A percentile compares a stretch with the other conserved stretches of the same genome.
phyloP scores from a whole-genome alignment of 2,797 vertebrate genomes.

The Pseudochromis fuscus region DNA sequence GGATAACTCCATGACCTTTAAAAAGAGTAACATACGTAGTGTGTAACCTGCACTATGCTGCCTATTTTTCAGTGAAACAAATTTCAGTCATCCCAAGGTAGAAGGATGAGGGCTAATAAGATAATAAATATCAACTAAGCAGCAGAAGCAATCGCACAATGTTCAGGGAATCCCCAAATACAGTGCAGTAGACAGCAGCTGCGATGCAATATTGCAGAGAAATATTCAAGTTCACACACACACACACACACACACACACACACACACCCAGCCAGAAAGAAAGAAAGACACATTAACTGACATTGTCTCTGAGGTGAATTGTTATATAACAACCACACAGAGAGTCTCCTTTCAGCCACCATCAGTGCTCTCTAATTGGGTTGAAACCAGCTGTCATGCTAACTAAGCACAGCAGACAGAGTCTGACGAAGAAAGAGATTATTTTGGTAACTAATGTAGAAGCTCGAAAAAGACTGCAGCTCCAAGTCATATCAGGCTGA shows the following conservation, averaged over 20 bases:
- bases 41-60: conserved; percentile 2
- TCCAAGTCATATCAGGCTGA: conserved; percentile 41
- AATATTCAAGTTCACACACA: conserved; percentile 23
- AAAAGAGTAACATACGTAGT: background rate
- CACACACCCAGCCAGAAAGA: conserved; percentile 6
- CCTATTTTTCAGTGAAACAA: conserved; percentile 2
- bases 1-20: background rate
- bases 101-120: conserved; percentile 4
- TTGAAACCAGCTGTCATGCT: conserved; percentile 73
- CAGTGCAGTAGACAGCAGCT: conserved; percentile 53
- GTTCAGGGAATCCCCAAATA: conserved; percentile 62
- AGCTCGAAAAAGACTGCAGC: conserved; percentile 47
- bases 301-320: conserved; percentile 63
- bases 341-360: conserved; percentile 60
- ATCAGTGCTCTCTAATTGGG: conserved; percentile 74
- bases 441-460: conserved; percentile 67
- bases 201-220: conserved; percentile 36
- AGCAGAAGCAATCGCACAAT: conserved; percentile 27
- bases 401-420: conserved; percentile 62
- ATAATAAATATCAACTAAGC: conserved; percentile 1
- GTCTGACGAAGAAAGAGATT: conserved; percentile 52
- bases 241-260: conserved; percentile 5
- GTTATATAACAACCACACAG: conserved; percentile 63
- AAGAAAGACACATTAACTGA: conserved; percentile 50
- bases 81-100: background rate